Percentiles rank a stretch among this genome's conserved stretches.
These are phyloP conservation scores for Coregonus ussuriensis DNA, from an alignment of 2,797 vertebrate genomes.

Conservation along the genomic window DNA sequence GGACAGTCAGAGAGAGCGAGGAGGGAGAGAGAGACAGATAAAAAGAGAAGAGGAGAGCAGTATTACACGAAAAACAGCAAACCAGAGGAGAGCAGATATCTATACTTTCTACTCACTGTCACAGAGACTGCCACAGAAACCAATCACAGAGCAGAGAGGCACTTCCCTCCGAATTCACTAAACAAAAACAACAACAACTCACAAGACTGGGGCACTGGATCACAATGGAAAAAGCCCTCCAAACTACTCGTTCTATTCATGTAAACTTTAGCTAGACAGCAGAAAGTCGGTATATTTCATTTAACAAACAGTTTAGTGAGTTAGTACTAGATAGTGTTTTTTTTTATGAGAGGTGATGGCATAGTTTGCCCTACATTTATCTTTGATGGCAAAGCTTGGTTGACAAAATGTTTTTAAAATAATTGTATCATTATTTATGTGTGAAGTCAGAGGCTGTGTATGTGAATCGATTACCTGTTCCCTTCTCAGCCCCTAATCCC, in stretches of 20 bases:
- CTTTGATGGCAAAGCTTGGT: conserved; percentile 20
- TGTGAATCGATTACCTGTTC: conserved; percentile 8
- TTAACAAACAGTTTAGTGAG: conserved; percentile 29
- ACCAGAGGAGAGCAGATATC: conserved; percentile 12
- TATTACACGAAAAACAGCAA: conserved; percentile 8
- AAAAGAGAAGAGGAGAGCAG: conserved; percentile 14
- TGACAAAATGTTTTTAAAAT: conserved; percentile 25
- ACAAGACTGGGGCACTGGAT: background rate
- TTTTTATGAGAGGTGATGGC: background rate
- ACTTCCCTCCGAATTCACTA: too few relatives aligned
- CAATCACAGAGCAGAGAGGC: too few relatives aligned
- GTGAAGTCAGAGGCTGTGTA: conserved; percentile 24
- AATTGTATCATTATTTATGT: conserved; percentile 47
- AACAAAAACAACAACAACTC: background rate
- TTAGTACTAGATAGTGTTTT: conserved; percentile 16
- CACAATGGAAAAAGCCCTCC: background rate
- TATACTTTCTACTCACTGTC: background rate
- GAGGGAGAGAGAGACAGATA: conserved; percentile 16
- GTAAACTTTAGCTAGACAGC: conserved; percentile 6
- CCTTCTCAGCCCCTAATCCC: background rate
- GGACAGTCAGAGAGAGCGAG: background rate
- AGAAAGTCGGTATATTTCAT: conserved; percentile 28
- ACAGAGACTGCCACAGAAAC: too few relatives aligned
- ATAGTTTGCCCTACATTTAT: conserved; percentile 25
- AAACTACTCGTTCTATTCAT: conserved; percentile 13